Conservation (phyloP, 2,888 invertebrate genomes). For the Trissolcus brochymenae region DNA sequence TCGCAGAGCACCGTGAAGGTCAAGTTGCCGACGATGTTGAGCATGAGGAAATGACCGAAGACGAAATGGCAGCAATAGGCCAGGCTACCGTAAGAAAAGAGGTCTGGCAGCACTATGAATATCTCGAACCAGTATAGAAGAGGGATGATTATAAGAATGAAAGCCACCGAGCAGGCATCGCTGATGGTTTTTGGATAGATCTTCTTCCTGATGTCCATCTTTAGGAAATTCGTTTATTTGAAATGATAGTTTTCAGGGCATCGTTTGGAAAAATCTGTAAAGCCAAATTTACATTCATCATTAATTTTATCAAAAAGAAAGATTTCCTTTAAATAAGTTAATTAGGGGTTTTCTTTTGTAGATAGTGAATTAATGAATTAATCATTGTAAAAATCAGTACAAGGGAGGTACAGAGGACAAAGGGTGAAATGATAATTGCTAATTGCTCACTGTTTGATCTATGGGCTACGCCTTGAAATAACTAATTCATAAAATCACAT, state of each 20-base stretch:
- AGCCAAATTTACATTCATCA: no score
- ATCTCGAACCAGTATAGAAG: conserved; percentile 85
- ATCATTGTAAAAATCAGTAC: no score
- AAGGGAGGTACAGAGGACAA: no score
- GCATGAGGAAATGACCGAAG: conserved; percentile 83
- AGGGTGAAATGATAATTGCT: no score
- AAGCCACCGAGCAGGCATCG: conserved; percentile 78
- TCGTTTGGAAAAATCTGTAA: neutral
- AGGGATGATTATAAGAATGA: conserved; percentile 82
- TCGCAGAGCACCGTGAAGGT: conserved; percentile 86
- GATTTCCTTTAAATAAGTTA: no score
- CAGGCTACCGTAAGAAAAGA: conserved; percentile 79
- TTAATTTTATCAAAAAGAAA: no score
- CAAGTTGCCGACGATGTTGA: conserved; percentile 88
- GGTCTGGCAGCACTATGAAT: conserved; percentile 84
- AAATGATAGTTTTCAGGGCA: neutral
- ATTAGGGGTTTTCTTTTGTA: no score
- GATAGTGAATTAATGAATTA: no score
- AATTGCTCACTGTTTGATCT: neutral
- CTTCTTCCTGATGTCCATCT: conserved; percentile 68
- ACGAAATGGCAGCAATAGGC: conserved; percentile 80
- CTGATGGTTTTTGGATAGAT: conserved; percentile 69
- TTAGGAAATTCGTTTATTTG: neutral
- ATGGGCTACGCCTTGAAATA: neutral
- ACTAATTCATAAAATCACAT: conserved; percentile 29